phyloP scores from a whole-genome alignment of 2,797 vertebrate genomes.

The Gallinago stenura region DNA sequence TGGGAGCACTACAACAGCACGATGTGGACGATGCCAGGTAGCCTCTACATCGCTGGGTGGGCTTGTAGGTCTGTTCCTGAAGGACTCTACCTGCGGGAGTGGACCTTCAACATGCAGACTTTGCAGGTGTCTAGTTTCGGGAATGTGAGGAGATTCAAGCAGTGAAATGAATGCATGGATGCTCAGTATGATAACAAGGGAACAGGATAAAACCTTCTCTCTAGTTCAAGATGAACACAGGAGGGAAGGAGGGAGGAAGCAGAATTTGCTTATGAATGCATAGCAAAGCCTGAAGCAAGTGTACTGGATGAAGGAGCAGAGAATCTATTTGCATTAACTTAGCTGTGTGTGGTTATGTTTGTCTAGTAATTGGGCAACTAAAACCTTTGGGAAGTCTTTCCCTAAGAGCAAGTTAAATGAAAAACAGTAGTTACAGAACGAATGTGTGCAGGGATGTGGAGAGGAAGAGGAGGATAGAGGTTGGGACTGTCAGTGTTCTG shows the following conservation, averaged over 20 bases:
- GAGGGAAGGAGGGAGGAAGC: background rate
- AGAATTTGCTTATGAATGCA: slow-evolving; percentile 20
- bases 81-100: background rate
- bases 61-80: background rate
- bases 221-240: background rate
- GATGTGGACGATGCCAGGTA: background rate
- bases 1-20: background rate
- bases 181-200: background rate
- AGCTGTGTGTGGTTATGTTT: slow-evolving; percentile 47
- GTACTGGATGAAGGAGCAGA: slow-evolving; percentile 4
- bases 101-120: background rate
- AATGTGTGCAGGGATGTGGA: background rate
- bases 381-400: slow-evolving; percentile 20
- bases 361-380: slow-evolving; percentile 24
- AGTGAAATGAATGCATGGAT: background rate
- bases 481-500: background rate
- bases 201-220: background rate
- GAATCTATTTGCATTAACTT: slow-evolving; percentile 49
- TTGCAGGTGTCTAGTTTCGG: background rate
- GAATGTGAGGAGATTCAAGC: background rate
- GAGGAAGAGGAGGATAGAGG: background rate
- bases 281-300: slow-evolving; percentile 21
- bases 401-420: slow-evolving; percentile 5
- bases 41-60: background rate
- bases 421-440: background rate